Base-by-base conservation (phyloP, 2,113 vertebrate genomes). In the Ammodytes dubius region DNA sequence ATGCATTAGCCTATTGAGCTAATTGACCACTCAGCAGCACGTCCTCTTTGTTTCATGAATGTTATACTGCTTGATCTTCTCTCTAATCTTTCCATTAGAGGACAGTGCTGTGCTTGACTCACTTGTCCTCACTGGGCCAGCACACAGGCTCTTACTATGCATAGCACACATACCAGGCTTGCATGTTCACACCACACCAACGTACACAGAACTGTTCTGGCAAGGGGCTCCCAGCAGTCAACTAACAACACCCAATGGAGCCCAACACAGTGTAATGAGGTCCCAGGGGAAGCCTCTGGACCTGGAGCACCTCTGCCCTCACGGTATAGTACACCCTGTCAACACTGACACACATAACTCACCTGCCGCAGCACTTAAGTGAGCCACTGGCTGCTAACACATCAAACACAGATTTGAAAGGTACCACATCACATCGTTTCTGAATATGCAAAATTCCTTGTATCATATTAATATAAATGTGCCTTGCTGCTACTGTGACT, bases 131-230 rank as follows among this genome's bases (percentile, higher is more conserved):
- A 46, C 53, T 81, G 75, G 77, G 74, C 81, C 58, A 70, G 83
- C 91, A 93, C 92, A 94, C 84, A 91, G 80, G 45, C 85, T 87
- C 86, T 91, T 84, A 77, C 79, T 73, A 92, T 94, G 91, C 91
- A 90, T 77, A 90, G 76, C 89, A 88, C 67, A 73, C 75, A 27
- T 27, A 53, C 74, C 15, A n/a, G 40, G 58, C 66, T 79, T 39
- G 46, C 75, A 65, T 76, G 82, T 84, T 91, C 63, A 52, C 56
- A 85, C 85, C 81, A 69, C 68, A 89, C 86, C 89, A 67, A 87
- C 84, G 70, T 77, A 71, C 78, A 63, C 64, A 66, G 72, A 53
- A 61, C 71, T 79, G 57, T 59, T 73, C 80, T 13, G 74, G 69
- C 67, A 66, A 66, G 60, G 60, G 72, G 73, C 71, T 85, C 81